Evolutionary conservation across 1,140 invertebrate species (phyloP), one percentile per base, ranked within the genome.

Genomic region (Branchinecta lynchi): DNA sequence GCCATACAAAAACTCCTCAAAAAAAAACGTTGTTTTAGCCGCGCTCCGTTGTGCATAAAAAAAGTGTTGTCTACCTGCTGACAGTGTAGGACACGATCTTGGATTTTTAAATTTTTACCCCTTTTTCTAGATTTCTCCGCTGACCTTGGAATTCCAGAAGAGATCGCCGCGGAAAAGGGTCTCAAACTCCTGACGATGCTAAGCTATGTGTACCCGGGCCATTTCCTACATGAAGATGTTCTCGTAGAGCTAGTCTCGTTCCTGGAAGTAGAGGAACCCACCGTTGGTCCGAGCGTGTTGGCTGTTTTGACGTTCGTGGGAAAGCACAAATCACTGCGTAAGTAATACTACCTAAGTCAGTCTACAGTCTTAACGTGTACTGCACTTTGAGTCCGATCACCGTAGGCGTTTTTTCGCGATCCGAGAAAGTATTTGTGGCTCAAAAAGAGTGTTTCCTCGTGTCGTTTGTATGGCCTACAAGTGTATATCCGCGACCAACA

Each of bases 191-290:
- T 82, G 10, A 86, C 89, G 84, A 87, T 87, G 76, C 79, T 97
- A 46, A 90, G 93, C 7, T 89, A 89, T 78, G 90, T 95, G 66
- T 97, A 95, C 79, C 91, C 93, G 3, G 86, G 88, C 3, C 91
- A 95, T 80, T 98, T 96, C 78, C 84, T 93, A 69, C 87, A 91
- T 76, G 84, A 87, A 71, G 89, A 92, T 75, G 87, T 95, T 51
- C 81, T 94, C 72, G 84, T 85, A 74, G 84, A 89, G 74, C 81
- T 97, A 45, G 84, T 93, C 67, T 81, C 86, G 46, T 83, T 96
- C 73, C 66, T 67, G 66, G 83, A 86, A 71, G 79, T 87, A 70
- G 87, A 93, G 69, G 89, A 92, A 73, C 90, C 93, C 75, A 85
- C 84, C 76, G 86, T 92, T 15, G 89, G 90, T 60, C 89, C 87